Base-by-base conservation (phyloP, 2,797 vertebrate species). In the Macrochelys suwanniensis region DNA sequence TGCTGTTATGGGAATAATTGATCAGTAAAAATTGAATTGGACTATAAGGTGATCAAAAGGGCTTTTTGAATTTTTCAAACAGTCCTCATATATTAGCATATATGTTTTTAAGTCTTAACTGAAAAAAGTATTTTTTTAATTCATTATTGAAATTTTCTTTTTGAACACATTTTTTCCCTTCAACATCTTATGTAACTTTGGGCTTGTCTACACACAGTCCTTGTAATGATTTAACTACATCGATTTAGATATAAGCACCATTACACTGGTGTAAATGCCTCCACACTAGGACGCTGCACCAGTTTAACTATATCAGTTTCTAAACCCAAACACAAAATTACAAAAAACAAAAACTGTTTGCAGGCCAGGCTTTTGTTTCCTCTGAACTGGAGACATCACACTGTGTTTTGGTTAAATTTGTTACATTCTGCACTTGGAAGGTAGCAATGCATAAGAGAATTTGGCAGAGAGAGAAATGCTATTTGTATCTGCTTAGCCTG, bases 11-110 rank as follows among this genome's bases (percentile, higher is more conserved):
- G 13, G 12, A 28, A 49, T 77, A 47, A 78, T 6, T 65, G 82
- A 90, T 78, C 71, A 94, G 89, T 85, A 94, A 94, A 89, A 47
- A 84, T 15, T 87, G 84, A 21, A 82, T 87, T 90, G 10, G 84
- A 57, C 83, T 83, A 84, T 53, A 53, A 10, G 65, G 47, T 90
- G 76, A 93, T 77, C 50, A 5, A 21, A 88, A 53, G 74, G 74
- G n/a, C 88, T 71, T 7, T 15, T 56, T 19, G 25, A 94, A 90
- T 86, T 91, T 28, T 76, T 23, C 31, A 88, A 93, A 1, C 1
- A 78, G 84, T 85, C 17, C 91, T 90, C 6, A 42, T 74, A 17
- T 59, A 91, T 86, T 88, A 68, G 31, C 31, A 21, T 25, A 71
- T 92, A 37, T 61, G 15, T 82, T 93, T 90, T 51, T 86, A 84